A percentile compares a stretch with the other conserved stretches of the same genome.
Conservation (phyloP, 2,113 vertebrate genomes). For the Pogona vitticeps region DNA sequence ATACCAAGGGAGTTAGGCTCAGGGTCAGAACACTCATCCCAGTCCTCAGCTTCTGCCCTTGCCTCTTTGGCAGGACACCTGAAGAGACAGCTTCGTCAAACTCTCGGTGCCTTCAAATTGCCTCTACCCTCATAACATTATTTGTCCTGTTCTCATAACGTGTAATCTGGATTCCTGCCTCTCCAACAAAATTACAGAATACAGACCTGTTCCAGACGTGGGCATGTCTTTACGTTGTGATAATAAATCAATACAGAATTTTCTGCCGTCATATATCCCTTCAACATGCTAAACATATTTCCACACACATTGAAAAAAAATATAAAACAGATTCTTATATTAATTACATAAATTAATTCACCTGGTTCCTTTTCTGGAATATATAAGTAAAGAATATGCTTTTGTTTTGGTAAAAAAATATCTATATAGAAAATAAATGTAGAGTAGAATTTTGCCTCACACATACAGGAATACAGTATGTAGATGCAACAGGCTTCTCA, state of each 20-base stretch:
- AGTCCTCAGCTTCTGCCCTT: background rate
- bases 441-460: background rate
- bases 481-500: background rate
- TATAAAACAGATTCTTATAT: background rate
- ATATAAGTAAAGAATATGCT: too few species aligned
- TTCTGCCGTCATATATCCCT: background rate
- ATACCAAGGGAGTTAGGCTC: background rate
- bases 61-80: background rate
- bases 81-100: background rate
- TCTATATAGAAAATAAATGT: background rate
- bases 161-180: background rate
- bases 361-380: background rate
- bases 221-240: background rate
- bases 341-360: background rate
- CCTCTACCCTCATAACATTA: background rate
- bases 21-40: background rate
- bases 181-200: background rate
- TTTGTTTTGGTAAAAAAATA: background rate
- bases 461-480: background rate
- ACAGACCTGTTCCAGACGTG: background rate
- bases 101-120: background rate
- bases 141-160: background rate
- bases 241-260: background rate
- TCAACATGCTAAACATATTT: background rate
- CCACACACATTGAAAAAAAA: background rate